Evolutionary conservation across 2,888 invertebrate genomes (phyloP).

Genomic region (Mesochorus sp.): DNA sequence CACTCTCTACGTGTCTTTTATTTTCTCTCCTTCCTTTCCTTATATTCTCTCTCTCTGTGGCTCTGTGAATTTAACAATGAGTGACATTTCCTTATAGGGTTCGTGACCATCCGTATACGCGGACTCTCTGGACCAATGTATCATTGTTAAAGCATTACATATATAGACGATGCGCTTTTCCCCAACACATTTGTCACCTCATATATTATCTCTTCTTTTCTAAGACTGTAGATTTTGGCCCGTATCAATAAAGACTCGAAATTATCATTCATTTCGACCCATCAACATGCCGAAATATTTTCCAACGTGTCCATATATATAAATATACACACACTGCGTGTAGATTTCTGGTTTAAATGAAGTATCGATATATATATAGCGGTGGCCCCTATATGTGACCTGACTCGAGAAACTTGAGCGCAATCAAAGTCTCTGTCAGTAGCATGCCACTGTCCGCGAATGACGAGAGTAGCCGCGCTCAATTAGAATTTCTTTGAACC

Average conservation of each 20-base stretch:
- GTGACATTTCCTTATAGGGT: constrained; percentile 67
- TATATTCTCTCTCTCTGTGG: constrained; percentile 26
- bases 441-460: not conserved
- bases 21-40: not conserved
- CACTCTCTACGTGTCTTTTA: not conserved
- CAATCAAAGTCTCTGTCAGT: constrained; percentile 51
- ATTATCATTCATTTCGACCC: not conserved
- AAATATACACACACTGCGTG: not conserved
- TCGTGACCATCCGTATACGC: constrained; percentile 64
- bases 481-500: constrained; percentile 79
- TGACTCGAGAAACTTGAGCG: constrained; percentile 11
- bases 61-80: constrained; percentile 56
- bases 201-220: constrained; percentile 5
- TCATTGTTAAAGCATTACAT: constrained; percentile 75
- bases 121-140: constrained; percentile 69
- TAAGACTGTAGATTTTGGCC: constrained; percentile 1
- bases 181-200: constrained; percentile 33
- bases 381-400: constrained; percentile 12
- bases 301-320: not conserved
- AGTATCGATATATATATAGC: no score
- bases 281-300: not conserved
- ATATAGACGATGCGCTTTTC: constrained; percentile 67
- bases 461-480: constrained; percentile 63
- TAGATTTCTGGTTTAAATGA: no score
- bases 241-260: constrained; percentile 33